A percentile compares a stretch with the other conserved stretches of the same genome.
These are phyloP conservation scores for Euthynnus affinis DNA, from an alignment of 2,797 vertebrate genomes.

Conservation along the genomic window DNA sequence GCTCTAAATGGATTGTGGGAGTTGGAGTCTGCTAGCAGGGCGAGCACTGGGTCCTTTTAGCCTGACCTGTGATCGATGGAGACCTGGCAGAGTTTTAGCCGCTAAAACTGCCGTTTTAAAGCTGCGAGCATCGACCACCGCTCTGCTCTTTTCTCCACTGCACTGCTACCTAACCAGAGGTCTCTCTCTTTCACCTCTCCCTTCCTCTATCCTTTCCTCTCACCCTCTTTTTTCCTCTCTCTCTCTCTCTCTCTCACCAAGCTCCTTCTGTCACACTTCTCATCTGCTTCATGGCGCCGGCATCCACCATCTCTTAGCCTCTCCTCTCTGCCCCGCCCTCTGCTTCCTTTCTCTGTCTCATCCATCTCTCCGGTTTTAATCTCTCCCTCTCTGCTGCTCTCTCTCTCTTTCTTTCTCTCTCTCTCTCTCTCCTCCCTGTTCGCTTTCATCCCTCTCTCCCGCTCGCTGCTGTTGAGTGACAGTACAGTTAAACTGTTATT, in stretches of 20 bases:
- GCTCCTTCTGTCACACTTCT: slow-evolving; percentile 50
- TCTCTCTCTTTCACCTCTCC: not conserved
- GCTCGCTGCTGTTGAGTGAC: slow-evolving; percentile 65
- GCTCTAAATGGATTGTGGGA: slow-evolving; percentile 70
- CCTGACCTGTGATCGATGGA: slow-evolving; percentile 71
- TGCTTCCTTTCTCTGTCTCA: slow-evolving; percentile 53
- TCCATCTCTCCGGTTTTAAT: slow-evolving; percentile 71
- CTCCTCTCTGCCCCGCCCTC: slow-evolving; percentile 27
- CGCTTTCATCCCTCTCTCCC: slow-evolving; percentile 51
- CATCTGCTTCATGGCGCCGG: slow-evolving; percentile 18
- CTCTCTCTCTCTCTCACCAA: not conserved
- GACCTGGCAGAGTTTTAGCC: slow-evolving; percentile 60
- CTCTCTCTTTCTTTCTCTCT: slow-evolving; percentile 50
- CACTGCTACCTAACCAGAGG: slow-evolving; percentile 47
- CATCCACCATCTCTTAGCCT: slow-evolving; percentile 32
- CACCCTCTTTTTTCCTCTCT: not conserved
- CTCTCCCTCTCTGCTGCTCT: slow-evolving; percentile 43
- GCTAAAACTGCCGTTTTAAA: slow-evolving; percentile 49
- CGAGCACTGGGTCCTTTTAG: slow-evolving; percentile 60
- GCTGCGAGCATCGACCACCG: slow-evolving; percentile 43
- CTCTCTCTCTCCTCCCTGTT: slow-evolving; percentile 25
- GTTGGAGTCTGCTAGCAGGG: slow-evolving; percentile 53
- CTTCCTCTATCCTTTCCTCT: not conserved
- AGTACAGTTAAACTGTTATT: slow-evolving; percentile 70
- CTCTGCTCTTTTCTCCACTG: slow-evolving; percentile 22